Conservation (phyloP, 2,797 vertebrate species). For the Brotula barbata region DNA sequence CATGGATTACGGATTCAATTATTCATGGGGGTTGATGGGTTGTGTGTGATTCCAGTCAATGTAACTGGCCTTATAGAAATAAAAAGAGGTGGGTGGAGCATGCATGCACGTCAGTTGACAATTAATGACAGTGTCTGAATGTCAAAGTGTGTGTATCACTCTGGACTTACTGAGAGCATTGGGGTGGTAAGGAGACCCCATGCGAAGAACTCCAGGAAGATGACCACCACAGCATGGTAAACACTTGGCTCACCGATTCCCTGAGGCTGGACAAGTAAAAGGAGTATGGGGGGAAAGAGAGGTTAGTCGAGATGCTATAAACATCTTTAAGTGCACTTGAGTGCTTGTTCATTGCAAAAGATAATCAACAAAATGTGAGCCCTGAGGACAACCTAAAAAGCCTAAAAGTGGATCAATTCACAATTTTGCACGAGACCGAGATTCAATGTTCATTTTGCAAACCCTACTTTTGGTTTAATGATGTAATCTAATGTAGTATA, state of each 20-base stretch:
- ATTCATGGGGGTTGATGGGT: slow-evolving; percentile 56
- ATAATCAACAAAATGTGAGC: slow-evolving; percentile 17
- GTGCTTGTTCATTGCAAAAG: slow-evolving; percentile 22
- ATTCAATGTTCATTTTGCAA: too few species aligned
- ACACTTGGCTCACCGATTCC: slow-evolving; percentile 93
- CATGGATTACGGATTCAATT: slow-evolving; percentile 68
- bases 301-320: slow-evolving; percentile 29
- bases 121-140: slow-evolving; percentile 8
- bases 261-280: slow-evolving; percentile 86
- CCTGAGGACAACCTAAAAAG: background rate
- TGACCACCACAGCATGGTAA: slow-evolving; percentile 92
- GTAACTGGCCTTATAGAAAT: too few species aligned
- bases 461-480: too few species aligned
- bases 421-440: too few species aligned
- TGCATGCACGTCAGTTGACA: slow-evolving; percentile 28
- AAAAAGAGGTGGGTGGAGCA: background rate
- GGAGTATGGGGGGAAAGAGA: background rate
- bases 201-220: slow-evolving; percentile 94
- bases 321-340: slow-evolving; percentile 7
- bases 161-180: slow-evolving; percentile 84
- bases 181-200: slow-evolving; percentile 92
- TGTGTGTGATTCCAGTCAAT: slow-evolving; percentile 52
- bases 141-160: background rate
- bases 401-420: too few species aligned
- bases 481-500: too few species aligned